Base-by-base conservation (phyloP, 2,797 vertebrate species). In the Ctenochaetus hawaiiensis region DNA sequence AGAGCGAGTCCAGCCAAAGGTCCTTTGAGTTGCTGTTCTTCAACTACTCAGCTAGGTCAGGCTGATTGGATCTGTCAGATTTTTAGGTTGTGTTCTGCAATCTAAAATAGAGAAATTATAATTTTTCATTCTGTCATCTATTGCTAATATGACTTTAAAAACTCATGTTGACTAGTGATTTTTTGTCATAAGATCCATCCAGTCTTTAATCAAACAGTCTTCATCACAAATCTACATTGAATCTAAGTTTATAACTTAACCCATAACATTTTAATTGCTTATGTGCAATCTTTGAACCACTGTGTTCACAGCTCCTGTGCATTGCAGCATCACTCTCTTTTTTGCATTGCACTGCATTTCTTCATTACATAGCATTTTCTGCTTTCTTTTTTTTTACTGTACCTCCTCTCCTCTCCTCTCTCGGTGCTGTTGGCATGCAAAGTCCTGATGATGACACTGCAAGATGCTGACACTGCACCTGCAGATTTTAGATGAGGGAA, bases 391-490 rank as follows among this genome's bases (percentile, higher is more conserved):
- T 80, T 57, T 43, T 20, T 12, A 41, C 11, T 9, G 51, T 58
- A n/a, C 44, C 39, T 77, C 34, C 48, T 72, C 66, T 48, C n/a
- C 52, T 71, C 64, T 45, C 34, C 45, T 73, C 30, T 80, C 17
- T 45, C 49, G 65, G 54, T 67, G 58, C 44, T 72, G 52, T 75
- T 78, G 62, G 78, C 60, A 77, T 83, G 66, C 67, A 67, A 34
- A 60, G 75, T 84, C 68, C 68, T 82, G 75, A 80, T 75, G 83
- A 80, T 83, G 79, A 82, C 71, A 67, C 65, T 79, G 69, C 49
- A 85, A 82, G 69, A 49, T 85, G 85, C 85, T 85, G 82, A 84
- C 77, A 64, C 75, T 69, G 79, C 84, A 89, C 64, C 69, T 84
- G 68, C 82, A 86, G 65, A 69, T 75, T 67, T 62, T 73, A 70